Evolutionary conservation across 2,113 vertebrate genomes (phyloP).

Genomic region (Ramphastos sulfuratus): DNA sequence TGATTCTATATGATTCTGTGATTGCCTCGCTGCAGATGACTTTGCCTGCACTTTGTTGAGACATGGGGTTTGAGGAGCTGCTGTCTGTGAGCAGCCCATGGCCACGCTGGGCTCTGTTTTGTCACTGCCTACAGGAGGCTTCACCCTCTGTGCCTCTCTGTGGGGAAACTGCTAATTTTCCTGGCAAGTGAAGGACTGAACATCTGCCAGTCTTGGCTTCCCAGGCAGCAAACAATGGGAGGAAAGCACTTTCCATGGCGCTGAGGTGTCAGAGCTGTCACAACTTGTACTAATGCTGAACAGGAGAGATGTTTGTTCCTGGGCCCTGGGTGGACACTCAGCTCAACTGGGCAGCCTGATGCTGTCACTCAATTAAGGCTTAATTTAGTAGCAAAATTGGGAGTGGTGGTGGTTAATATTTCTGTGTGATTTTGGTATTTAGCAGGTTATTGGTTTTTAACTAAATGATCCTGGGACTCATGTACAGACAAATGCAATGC

Average conservation of each 20-base stretch:
- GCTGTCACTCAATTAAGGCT: constrained; percentile 6
- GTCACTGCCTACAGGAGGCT: constrained; percentile 19
- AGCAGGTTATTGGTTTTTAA: neutral
- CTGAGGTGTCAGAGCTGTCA: neutral
- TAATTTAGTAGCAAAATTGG: neutral
- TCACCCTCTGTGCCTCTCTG: neutral
- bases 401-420: neutral
- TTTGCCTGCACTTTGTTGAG: neutral
- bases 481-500: neutral
- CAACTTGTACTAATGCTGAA: neutral
- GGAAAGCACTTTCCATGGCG: neutral
- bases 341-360: neutral
- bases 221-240: constrained; percentile 9
- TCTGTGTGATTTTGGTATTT: neutral
- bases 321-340: neutral
- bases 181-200: constrained; percentile 36
- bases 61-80: neutral
- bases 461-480: neutral
- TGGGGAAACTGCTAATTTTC: constrained; percentile 50
- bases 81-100: neutral
- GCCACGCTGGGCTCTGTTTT: constrained; percentile 24
- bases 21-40: neutral
- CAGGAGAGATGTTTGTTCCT: neutral
- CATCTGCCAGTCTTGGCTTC: constrained; percentile 53
- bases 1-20: neutral